Base-by-base conservation (phyloP, 2,888 invertebrate genomes). In the Andrena praecox region DNA sequence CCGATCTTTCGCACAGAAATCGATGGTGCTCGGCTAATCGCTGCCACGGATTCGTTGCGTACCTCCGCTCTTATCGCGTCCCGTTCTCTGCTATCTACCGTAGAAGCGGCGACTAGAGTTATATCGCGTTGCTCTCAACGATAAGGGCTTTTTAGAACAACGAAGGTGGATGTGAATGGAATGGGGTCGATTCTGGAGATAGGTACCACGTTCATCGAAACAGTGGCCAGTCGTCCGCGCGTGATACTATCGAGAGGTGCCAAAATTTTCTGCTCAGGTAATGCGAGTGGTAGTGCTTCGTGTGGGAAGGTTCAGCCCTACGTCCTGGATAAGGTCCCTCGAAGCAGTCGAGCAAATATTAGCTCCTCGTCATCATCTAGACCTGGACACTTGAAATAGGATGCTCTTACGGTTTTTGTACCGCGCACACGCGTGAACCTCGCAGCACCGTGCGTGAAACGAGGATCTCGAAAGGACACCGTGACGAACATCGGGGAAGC, bases 1-100 rank as follows among this genome's bases (percentile, higher is more conserved):
- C 77, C 82, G 88, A 86, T 90, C 82, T 78, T 76, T 63, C 69
- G 67, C 54, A 80, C 69, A 29, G 54, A 67, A n/a, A 59, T 67
- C 56, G 50, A 12, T 50, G 50, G 73, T 70, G 20, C 31, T 50
- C 50, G 29, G 16, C 52, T 75, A 67, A 67, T 76, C 70, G 60
- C 12, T 8, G 7, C 27, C 27, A 12, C 6, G 64, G 33, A 64
- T 66, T 69, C 56, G 16, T 70, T 74, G 72, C 29, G 56, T 35
- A 7, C 27, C 1, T 52, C 29, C 5, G 5, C 48, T 16, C 50
- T 52, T 50, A 52, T 71, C 62, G 20, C 29, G 59, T 8, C 4
- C 24, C 42, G 10, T 60, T 52, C 35, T 52, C 20, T 24, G 31
- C 4, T 56, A 56, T 56, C 56, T 20, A 8, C 24, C 24, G 24